A percentile compares a stretch with the other conserved stretches of the same genome.
These are phyloP conservation scores for Spodoptera frugiperda DNA, from an alignment of 1,140 invertebrate species.

Conservation along the genomic window DNA sequence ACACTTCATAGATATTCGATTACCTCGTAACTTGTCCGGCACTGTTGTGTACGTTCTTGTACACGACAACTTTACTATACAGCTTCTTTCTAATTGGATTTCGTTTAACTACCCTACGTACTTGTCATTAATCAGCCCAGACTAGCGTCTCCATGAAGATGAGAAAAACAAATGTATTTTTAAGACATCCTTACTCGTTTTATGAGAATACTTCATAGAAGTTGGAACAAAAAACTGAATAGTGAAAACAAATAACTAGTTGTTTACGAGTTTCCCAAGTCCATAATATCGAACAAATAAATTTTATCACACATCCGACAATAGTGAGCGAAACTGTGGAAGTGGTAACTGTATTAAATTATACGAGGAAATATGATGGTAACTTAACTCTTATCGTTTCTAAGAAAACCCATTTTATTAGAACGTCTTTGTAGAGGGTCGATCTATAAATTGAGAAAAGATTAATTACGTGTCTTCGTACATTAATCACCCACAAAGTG, in stretches of 20 bases:
- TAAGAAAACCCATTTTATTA: not conserved
- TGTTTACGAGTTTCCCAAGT: slow-evolving; percentile 48
- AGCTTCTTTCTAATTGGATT: slow-evolving; percentile 13
- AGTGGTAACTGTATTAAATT: slow-evolving; percentile 16
- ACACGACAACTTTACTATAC: not conserved
- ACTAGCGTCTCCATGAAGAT: not conserved
- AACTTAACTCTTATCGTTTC: not conserved
- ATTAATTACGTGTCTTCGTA: slow-evolving; percentile 13
- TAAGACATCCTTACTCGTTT: slow-evolving; percentile 34
- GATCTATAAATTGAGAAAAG: slow-evolving; percentile 16
- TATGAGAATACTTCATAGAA: slow-evolving; percentile 24
- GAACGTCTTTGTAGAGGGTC: slow-evolving; percentile 27
- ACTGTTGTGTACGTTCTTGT: slow-evolving; percentile 5
- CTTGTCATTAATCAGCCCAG: not conserved
- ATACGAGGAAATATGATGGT: slow-evolving; percentile 13
- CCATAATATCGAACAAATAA: slow-evolving; percentile 44
- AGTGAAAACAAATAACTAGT: slow-evolving; percentile 46
- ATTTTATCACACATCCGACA: slow-evolving; percentile 43
- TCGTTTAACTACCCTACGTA: not conserved
- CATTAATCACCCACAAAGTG: slow-evolving; percentile 30
- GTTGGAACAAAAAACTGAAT: slow-evolving; percentile 32
- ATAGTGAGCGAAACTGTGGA: slow-evolving; percentile 26
- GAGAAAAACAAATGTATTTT: slow-evolving; percentile 42
- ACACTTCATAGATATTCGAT: slow-evolving; percentile 56
- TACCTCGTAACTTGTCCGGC: slow-evolving; percentile 12